These are phyloP conservation scores for Channa striata DNA, from an alignment of 2,797 vertebrate genomes.

Conservation along the genomic window DNA sequence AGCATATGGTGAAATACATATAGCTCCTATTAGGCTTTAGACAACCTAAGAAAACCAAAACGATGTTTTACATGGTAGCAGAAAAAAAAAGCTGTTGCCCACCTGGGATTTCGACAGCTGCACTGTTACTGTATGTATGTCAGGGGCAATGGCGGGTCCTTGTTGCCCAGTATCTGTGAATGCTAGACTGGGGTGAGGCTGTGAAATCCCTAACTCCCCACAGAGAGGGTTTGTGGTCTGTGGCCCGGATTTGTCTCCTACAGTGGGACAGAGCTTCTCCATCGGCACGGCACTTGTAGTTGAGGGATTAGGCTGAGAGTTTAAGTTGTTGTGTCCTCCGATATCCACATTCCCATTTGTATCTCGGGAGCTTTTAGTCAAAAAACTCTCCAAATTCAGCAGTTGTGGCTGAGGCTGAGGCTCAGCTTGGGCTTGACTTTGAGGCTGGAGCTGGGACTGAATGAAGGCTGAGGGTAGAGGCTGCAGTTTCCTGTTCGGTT, in stretches of 20 bases:
- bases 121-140: slow-evolving; percentile 93
- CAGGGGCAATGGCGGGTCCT: slow-evolving; percentile 79
- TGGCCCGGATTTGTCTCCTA: slow-evolving; percentile 68
- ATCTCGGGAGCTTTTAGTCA: slow-evolving; percentile 74
- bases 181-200: slow-evolving; percentile 66
- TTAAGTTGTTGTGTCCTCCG: slow-evolving; percentile 65
- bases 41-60: too few species aligned
- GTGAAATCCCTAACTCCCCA: slow-evolving; percentile 70
- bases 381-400: slow-evolving; percentile 76
- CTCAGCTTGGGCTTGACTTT: slow-evolving; percentile 59
- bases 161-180: slow-evolving; percentile 82
- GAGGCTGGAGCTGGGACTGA: slow-evolving; percentile 68
- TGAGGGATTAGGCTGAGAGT: slow-evolving; percentile 51
- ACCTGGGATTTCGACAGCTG: slow-evolving; percentile 98
- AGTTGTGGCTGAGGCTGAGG: slow-evolving; percentile 70
- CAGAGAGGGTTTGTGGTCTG: slow-evolving; percentile 69
- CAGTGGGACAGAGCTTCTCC: slow-evolving; percentile 78
- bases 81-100: slow-evolving; percentile 37
- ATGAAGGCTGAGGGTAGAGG: slow-evolving; percentile 62
- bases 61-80: slow-evolving; percentile 1
- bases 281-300: slow-evolving; percentile 54
- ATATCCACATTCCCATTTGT: slow-evolving; percentile 70
- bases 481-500: slow-evolving; percentile 59
- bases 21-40: too few species aligned
- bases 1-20: slow-evolving; percentile 16